These are phyloP conservation scores for Varanus komodoensis DNA, from an alignment of 2,113 vertebrate species.

Conservation along the genomic window DNA sequence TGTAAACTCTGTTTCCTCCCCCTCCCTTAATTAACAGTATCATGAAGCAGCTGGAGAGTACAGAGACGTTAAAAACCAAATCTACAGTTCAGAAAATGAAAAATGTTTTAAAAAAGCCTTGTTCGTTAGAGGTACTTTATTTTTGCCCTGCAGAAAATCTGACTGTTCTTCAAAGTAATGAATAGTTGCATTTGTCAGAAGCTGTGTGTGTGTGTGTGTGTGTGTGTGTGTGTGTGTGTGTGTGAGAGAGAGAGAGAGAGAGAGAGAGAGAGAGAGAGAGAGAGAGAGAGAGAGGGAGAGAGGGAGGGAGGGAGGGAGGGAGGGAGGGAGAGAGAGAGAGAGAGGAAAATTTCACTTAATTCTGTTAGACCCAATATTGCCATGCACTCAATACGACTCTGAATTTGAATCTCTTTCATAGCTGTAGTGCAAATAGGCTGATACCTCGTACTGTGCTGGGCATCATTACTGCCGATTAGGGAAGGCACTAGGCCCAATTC, in stretches of 20 bases:
- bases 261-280: too few species aligned
- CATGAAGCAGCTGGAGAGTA: constrained; percentile 27
- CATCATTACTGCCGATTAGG: background rate
- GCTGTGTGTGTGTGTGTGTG: background rate
- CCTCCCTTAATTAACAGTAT: constrained; percentile 61
- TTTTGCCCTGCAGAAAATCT: constrained; percentile 49
- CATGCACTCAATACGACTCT: constrained; percentile 46
- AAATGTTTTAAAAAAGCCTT: constrained; percentile 40
- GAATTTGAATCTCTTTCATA: constrained; percentile 41
- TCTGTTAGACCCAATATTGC: constrained; percentile 50
- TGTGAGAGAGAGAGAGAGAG: background rate
- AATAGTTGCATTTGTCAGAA: constrained; percentile 59
- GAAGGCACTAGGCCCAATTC: constrained; percentile 35
- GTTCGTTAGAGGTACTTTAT: constrained; percentile 56
- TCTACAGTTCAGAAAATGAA: constrained; percentile 34
- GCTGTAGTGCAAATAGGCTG: constrained; percentile 15
- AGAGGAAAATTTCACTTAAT: constrained; percentile 44
- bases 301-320: too few species aligned
- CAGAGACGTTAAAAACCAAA: constrained; percentile 44
- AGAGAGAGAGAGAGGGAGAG: too few species aligned
- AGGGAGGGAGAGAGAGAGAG: too few species aligned
- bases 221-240: background rate
- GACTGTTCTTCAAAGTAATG: constrained; percentile 59
- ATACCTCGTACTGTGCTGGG: constrained; percentile 7
- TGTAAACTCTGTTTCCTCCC: constrained; percentile 29